phyloP scores from a whole-genome alignment of 2,113 vertebrate genomes.

The Collichthys lucidus region DNA sequence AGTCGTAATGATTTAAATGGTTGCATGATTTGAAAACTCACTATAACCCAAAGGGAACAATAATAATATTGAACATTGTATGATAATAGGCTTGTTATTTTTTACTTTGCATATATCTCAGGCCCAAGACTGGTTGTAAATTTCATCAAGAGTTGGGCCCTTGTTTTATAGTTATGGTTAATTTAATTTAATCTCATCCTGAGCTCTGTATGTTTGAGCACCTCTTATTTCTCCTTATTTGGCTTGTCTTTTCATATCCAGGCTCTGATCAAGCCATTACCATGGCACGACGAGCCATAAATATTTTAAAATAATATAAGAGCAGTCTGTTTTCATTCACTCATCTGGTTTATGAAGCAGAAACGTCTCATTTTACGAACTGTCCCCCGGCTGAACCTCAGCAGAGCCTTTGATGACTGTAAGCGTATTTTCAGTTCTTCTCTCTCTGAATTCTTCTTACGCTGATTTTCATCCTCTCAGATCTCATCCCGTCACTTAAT shows the following conservation, averaged over 20 bases:
- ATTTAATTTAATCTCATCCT: neutral
- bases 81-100: neutral
- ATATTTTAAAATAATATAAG: slow-evolving; percentile 43
- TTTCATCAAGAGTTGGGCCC: neutral
- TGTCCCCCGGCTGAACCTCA: slow-evolving; percentile 45
- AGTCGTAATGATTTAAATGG: neutral
- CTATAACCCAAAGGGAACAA: slow-evolving; percentile 3
- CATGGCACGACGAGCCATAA: neutral
- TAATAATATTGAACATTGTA: neutral
- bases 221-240: slow-evolving; percentile 42
- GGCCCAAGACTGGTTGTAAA: neutral
- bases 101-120: slow-evolving; percentile 2
- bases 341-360: slow-evolving; percentile 23
- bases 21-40: neutral
- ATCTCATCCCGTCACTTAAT: slow-evolving; percentile 60
- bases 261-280: slow-evolving; percentile 18
- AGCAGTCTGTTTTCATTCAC: slow-evolving; percentile 28
- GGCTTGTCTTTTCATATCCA: slow-evolving; percentile 12
- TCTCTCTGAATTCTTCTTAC: slow-evolving; percentile 47
- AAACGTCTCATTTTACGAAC: slow-evolving; percentile 23
- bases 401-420: slow-evolving; percentile 26
- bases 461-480: slow-evolving; percentile 42
- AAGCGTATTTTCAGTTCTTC: slow-evolving; percentile 45
- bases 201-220: slow-evolving; percentile 10
- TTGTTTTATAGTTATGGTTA: neutral